phyloP scores from a whole-genome alignment of 2,888 invertebrate species.

The Plusia festucae region DNA sequence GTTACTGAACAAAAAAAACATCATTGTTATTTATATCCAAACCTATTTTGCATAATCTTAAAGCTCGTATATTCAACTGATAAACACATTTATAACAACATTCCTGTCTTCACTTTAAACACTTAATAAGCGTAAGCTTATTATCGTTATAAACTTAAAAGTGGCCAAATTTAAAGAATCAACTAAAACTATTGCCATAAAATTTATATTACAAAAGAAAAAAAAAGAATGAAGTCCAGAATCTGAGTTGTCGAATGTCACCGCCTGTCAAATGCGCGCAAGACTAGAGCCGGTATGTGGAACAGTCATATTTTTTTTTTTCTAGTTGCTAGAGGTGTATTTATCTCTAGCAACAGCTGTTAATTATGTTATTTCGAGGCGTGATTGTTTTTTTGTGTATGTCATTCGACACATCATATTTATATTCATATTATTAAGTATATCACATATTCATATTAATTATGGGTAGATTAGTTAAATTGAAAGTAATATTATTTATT shows the following conservation, averaged over 20 bases:
- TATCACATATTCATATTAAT: too few relatives aligned
- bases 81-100: not conserved
- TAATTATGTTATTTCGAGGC: too few relatives aligned
- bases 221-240: slow-evolving; percentile 7
- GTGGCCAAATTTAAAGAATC: not conserved
- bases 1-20: slow-evolving; percentile 15
- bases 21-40: not conserved
- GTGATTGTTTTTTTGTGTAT: too few relatives aligned
- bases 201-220: not conserved
- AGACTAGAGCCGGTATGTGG: not conserved
- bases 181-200: not conserved
- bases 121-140: not conserved
- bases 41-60: not conserved
- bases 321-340: too few relatives aligned
- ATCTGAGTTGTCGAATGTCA: slow-evolving; percentile 31
- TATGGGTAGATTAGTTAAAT: too few relatives aligned
- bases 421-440: too few relatives aligned
- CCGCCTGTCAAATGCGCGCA: slow-evolving; percentile 16
- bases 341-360: not conserved
- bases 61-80: too few relatives aligned
- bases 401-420: slow-evolving; percentile 20
- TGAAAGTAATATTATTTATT: too few relatives aligned
- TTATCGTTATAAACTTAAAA: not conserved
- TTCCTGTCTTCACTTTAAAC: not conserved
- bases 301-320: not conserved